Conservation (phyloP, 1,140 invertebrate genomes). For the Phocides pigmalion region DNA sequence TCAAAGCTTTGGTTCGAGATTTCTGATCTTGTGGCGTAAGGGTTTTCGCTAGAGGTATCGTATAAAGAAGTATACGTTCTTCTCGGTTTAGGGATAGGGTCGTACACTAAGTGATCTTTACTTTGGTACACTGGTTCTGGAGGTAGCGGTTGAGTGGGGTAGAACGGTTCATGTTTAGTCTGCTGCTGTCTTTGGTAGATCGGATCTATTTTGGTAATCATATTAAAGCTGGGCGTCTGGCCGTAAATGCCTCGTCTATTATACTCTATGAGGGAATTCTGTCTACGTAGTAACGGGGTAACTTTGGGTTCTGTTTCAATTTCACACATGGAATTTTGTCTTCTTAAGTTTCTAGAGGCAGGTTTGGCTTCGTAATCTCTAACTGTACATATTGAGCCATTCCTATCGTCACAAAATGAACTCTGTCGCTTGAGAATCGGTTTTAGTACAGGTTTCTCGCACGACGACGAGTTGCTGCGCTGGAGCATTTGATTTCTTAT, state of each 20-base stretch:
- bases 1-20: slow-evolving; percentile 72
- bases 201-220: slow-evolving; percentile 84
- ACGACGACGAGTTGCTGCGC: slow-evolving; percentile 81
- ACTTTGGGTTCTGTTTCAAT: slow-evolving; percentile 83
- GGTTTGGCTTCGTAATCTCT: slow-evolving; percentile 77
- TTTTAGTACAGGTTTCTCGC: slow-evolving; percentile 76
- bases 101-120: slow-evolving; percentile 77
- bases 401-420: slow-evolving; percentile 79
- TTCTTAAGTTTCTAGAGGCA: slow-evolving; percentile 61
- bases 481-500: slow-evolving; percentile 79
- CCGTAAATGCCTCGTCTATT: slow-evolving; percentile 76
- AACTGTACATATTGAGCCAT: slow-evolving; percentile 69
- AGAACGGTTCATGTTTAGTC: slow-evolving; percentile 80
- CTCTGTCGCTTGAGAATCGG: slow-evolving; percentile 81
- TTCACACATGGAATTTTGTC: slow-evolving; percentile 82
- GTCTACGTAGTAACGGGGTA: slow-evolving; percentile 80
- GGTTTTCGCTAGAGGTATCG: slow-evolving; percentile 74
- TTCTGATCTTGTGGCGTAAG: slow-evolving; percentile 74
- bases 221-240: slow-evolving; percentile 77
- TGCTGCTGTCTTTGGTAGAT: slow-evolving; percentile 83
- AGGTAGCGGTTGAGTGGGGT: slow-evolving; percentile 78
- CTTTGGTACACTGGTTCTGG: slow-evolving; percentile 81
- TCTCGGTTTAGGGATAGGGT: slow-evolving; percentile 79
- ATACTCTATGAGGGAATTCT: slow-evolving; percentile 83
- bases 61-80: slow-evolving; percentile 77